Evolutionary conservation across 2,888 invertebrate genomes (phyloP).

Genomic region (Caenorhabditis sinica): DNA sequence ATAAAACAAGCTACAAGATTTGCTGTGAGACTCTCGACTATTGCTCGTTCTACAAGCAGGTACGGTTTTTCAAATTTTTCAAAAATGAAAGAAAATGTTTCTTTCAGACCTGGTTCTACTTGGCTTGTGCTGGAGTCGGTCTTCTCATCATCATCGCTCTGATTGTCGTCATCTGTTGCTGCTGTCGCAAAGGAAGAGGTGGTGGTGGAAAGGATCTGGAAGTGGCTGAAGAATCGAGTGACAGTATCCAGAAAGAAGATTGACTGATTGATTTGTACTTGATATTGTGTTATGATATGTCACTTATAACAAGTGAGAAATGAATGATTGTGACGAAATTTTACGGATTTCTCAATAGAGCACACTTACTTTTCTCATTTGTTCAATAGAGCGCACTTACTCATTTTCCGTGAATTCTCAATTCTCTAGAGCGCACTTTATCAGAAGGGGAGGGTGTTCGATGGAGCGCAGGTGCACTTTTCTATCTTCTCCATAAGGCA

Average conservation of each 20-base stretch:
- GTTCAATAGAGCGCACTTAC: no score
- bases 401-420: no score
- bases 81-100: not conserved
- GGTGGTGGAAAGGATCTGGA: constrained; percentile 27
- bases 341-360: no score
- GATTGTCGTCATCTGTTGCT: constrained; percentile 3
- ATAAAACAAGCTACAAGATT: not conserved
- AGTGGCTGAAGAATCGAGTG: not conserved
- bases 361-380: no score
- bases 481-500: no score
- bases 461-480: no score
- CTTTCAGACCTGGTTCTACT: constrained; percentile 20
- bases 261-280: not conserved
- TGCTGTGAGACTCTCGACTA: not conserved
- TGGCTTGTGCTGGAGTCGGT: constrained; percentile 1
- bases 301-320: no score
- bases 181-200: constrained; percentile 2
- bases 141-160: constrained; percentile 6
- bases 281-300: not conserved
- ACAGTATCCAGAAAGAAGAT: not conserved
- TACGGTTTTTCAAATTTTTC: no score
- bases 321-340: no score
- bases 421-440: no score
- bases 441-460: no score
- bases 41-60: constrained; percentile 6